phyloP scores from a whole-genome alignment of 2,797 vertebrate genomes.

The Lates japonicus region DNA sequence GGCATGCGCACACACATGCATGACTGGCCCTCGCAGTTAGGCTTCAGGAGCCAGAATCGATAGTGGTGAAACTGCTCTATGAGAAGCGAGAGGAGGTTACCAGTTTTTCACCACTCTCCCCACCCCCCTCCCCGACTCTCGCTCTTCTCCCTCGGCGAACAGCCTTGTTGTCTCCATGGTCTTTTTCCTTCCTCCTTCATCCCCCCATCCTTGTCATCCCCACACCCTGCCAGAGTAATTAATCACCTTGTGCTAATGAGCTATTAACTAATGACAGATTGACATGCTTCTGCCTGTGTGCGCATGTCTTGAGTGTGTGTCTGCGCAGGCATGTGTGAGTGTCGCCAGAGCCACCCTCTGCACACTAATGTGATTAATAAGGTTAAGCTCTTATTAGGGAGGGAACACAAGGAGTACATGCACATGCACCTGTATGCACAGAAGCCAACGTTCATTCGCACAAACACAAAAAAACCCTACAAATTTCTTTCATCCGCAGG shows the following conservation, averaged over 20 bases:
- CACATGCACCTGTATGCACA: constrained; percentile 40
- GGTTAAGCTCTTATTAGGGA: constrained; percentile 82
- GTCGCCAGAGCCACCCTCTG: constrained; percentile 70
- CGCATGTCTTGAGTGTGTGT: constrained; percentile 59
- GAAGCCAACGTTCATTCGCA: constrained; percentile 1
- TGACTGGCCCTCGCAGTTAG: constrained; percentile 20
- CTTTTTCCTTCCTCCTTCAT: constrained; percentile 53
- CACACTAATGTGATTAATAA: constrained; percentile 84
- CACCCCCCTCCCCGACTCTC: constrained; percentile 15
- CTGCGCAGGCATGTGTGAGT: constrained; percentile 58
- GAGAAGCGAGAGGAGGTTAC: constrained; percentile 47
- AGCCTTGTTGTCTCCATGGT: constrained; percentile 65
- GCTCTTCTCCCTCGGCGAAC: constrained; percentile 50
- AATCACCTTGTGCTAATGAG: constrained; percentile 85
- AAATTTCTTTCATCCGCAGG: constrained; percentile 33
- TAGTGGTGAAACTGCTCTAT: constrained; percentile 53
- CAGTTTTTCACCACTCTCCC: constrained; percentile 40
- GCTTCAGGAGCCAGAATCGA: constrained; percentile 62
- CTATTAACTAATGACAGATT: constrained; percentile 85
- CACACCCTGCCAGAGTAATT: constrained; percentile 80
- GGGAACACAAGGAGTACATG: constrained; percentile 58
- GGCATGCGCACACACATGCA: constrained; percentile 30
- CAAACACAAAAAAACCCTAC: constrained; percentile 21
- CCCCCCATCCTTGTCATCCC: constrained; percentile 66
- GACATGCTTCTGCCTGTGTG: constrained; percentile 78